A percentile compares a stretch with the other conserved stretches of the same genome.
Conservation (phyloP, 2,888 invertebrate genomes). For the Orchesellides sinensis region DNA sequence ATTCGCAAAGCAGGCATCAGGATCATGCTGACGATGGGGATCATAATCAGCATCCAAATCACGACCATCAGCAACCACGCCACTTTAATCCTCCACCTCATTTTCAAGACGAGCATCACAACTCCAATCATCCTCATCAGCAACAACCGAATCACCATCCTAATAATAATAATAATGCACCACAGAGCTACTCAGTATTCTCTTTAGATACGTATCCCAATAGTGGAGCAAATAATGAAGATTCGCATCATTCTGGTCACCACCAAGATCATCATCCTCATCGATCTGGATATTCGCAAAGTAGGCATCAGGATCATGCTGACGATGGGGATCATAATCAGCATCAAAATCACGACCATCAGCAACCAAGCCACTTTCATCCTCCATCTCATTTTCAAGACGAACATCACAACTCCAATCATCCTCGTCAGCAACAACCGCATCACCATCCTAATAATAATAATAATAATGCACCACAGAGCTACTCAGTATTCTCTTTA, state of each 20-base stretch:
- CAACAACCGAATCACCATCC: constrained; percentile 5
- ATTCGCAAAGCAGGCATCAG: constrained; percentile 23
- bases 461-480: constrained; percentile 45
- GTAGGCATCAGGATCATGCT: constrained; percentile 4
- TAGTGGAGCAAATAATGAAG: constrained; percentile 28
- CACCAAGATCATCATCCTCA: constrained; percentile 15
- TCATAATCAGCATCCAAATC: constrained; percentile 19
- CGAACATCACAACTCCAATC: too few species aligned
- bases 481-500: constrained; percentile 36
- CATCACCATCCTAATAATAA: too few species aligned
- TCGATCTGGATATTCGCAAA: constrained; percentile 40
- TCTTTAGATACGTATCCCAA: constrained; percentile 40
- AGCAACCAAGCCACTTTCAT: background rate
- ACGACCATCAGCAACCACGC: constrained; percentile 6
- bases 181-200: constrained; percentile 50
- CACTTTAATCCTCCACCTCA: background rate
- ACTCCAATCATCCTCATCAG: too few species aligned
- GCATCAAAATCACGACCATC: constrained; percentile 5
- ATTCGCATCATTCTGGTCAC: constrained; percentile 2
- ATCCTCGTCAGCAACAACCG: constrained; percentile 5
- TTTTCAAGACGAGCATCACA: constrained; percentile 14
- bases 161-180: too few species aligned
- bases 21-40: background rate
- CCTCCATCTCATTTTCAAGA: constrained; percentile 4
- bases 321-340: constrained; percentile 20